Percentiles rank a stretch among this genome's conserved stretches.
These are phyloP conservation scores for Trachelus iudaicus DNA, from an alignment of 2,888 invertebrate genomes.

Conservation along the genomic window DNA sequence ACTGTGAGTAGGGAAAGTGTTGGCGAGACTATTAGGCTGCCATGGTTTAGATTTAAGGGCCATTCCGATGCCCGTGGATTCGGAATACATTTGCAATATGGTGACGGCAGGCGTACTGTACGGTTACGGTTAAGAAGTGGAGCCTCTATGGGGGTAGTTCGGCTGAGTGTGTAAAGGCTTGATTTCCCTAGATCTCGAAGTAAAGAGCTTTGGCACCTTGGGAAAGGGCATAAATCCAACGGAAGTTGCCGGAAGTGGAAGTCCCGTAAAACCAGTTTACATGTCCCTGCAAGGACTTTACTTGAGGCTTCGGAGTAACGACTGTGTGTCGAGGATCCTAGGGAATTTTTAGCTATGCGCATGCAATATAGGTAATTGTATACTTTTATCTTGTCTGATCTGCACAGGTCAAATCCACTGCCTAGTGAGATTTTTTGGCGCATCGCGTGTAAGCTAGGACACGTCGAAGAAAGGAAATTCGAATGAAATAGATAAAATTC, in stretches of 20 bases:
- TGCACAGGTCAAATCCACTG: background rate
- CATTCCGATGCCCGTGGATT: conserved; percentile 38
- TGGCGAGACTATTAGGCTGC: conserved; percentile 39
- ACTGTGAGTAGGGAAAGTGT: conserved; percentile 30
- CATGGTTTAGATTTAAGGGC: conserved; percentile 40
- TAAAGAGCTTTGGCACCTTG: background rate
- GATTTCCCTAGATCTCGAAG: background rate
- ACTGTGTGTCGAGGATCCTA: background rate
- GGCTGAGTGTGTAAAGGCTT: background rate
- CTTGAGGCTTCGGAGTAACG: background rate
- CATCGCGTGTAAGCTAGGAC: background rate
- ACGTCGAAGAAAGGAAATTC: background rate
- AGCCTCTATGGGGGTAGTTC: background rate
- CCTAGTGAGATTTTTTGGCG: too few relatives aligned
- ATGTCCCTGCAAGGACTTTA: background rate
- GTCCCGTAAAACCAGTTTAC: too few relatives aligned
- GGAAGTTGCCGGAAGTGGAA: background rate
- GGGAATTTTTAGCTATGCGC: background rate
- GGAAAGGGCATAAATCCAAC: background rate
- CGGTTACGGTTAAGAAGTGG: background rate
- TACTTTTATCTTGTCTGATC: background rate
- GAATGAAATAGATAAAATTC: too few relatives aligned
- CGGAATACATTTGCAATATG: conserved; percentile 37
- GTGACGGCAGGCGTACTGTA: conserved; percentile 2
- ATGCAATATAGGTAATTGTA: background rate